Evolutionary conservation across 2,797 vertebrate genomes (phyloP).

Genomic region (Acipenser transmontanus): DNA sequence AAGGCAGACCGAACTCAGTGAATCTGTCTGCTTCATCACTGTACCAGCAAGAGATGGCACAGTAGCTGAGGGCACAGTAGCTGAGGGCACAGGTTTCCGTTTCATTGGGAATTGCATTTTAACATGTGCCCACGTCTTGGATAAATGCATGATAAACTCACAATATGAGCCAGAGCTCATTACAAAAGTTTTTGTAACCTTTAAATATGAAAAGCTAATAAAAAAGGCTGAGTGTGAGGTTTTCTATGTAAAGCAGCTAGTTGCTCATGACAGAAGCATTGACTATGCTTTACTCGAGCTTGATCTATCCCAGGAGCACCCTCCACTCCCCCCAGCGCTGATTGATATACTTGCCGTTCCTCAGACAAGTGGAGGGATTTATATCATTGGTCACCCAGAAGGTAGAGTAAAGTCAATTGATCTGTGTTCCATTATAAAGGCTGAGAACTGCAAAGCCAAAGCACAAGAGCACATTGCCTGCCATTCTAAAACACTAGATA

Average conservation of each 20-base stretch:
- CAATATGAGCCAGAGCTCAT: accelerated
- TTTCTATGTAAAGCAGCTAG: slow-evolving; percentile 26
- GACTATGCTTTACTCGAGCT: slow-evolving; percentile 47
- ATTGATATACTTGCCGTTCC: not conserved
- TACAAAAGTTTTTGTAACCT: slow-evolving; percentile 31
- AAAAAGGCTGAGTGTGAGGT: accelerated
- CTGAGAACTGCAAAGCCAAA: too few species aligned
- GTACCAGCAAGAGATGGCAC: not conserved
- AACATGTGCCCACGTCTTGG: slow-evolving; percentile 48
- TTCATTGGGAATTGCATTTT: slow-evolving; percentile 34
- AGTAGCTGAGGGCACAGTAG: accelerated
- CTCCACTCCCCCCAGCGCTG: slow-evolving; percentile 19
- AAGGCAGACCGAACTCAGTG: slow-evolving; percentile 22
- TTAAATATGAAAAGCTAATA: slow-evolving; percentile 17
- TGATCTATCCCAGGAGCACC: not conserved
- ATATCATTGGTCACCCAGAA: slow-evolving; percentile 47
- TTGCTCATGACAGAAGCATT: not conserved
- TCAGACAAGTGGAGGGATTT: slow-evolving; percentile 21
- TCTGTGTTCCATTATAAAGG: slow-evolving; percentile 28
- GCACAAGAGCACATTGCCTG: too few species aligned
- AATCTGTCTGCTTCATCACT: slow-evolving; percentile 33
- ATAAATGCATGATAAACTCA: accelerated
- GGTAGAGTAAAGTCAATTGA: slow-evolving; percentile 35
- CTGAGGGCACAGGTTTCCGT: slow-evolving; percentile 42
- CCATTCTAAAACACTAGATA: too few species aligned